Conservation (phyloP, 2,797 vertebrate species). For the Chrosomus eos region DNA sequence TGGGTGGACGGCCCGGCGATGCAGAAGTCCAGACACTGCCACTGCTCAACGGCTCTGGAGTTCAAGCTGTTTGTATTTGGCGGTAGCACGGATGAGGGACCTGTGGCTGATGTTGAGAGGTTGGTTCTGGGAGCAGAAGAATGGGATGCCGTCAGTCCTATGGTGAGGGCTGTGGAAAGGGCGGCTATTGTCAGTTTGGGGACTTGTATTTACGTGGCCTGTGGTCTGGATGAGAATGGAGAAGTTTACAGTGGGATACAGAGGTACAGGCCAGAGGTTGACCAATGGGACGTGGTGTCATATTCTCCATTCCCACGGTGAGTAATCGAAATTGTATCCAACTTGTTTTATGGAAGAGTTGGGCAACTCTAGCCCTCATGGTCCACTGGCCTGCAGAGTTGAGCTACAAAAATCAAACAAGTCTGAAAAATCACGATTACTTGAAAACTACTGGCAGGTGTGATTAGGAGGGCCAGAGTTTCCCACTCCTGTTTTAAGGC, state of each 20-base stretch:
- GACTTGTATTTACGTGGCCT: constrained; percentile 82
- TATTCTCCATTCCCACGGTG: constrained; percentile 87
- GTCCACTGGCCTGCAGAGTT: not conserved
- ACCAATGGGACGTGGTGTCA: constrained; percentile 88
- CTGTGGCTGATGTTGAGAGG: constrained; percentile 80
- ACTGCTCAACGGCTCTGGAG: constrained; percentile 82
- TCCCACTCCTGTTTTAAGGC: not conserved
- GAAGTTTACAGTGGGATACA: constrained; percentile 87
- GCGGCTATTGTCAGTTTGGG: constrained; percentile 75
- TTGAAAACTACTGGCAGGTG: not conserved
- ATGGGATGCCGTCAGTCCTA: constrained; percentile 82
- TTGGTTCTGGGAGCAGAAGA: constrained; percentile 73
- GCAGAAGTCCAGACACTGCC: constrained; percentile 85
- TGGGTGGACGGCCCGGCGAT: constrained; percentile 87
- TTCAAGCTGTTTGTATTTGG: constrained; percentile 83
- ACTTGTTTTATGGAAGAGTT: not conserved
- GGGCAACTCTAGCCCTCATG: not conserved
- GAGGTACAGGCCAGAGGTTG: constrained; percentile 75
- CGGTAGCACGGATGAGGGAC: constrained; percentile 84
- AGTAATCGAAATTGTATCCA: constrained; percentile 46
- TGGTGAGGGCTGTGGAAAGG: constrained; percentile 85
- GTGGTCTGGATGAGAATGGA: constrained; percentile 89
- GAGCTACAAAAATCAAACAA: not conserved
- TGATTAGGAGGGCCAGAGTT: not conserved
- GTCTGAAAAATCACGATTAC: not conserved